Conservation (phyloP, 2,113 vertebrate species). For the Colossoma macropomum region DNA sequence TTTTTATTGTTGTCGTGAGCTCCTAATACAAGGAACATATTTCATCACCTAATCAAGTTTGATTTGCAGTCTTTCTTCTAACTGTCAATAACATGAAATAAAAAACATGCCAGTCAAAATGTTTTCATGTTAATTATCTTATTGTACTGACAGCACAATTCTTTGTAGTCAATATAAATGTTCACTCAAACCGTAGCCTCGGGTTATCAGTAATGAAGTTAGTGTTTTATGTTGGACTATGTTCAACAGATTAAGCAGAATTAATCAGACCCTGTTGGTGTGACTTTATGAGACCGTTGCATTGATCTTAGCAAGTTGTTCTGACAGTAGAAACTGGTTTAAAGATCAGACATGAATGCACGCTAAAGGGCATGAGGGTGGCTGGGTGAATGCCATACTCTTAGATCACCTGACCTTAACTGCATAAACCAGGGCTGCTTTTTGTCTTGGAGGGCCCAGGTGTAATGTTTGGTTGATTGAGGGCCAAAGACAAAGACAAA, state of each 20-base stretch:
- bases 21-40: background rate
- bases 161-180: background rate
- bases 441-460: too few species aligned
- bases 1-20: background rate
- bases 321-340: conserved; percentile 1
- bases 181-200: background rate
- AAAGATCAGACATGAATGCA: conserved; percentile 2
- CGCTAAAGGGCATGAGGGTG: background rate
- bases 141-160: background rate
- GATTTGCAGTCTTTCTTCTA: background rate
- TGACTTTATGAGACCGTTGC: background rate
- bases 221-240: background rate
- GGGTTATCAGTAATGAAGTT: background rate
- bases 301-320: background rate
- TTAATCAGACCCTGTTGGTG: background rate
- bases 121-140: background rate
- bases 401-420: background rate
- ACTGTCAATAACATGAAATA: background rate
- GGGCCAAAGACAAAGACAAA: too few species aligned
- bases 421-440: background rate
- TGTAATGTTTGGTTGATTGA: too few species aligned
- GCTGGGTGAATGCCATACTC: background rate
- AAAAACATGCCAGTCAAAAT: background rate
- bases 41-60: background rate
- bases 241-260: background rate